Conservation (phyloP, 2,113 vertebrate species). For the Gymnobelideus leadbeateri region DNA sequence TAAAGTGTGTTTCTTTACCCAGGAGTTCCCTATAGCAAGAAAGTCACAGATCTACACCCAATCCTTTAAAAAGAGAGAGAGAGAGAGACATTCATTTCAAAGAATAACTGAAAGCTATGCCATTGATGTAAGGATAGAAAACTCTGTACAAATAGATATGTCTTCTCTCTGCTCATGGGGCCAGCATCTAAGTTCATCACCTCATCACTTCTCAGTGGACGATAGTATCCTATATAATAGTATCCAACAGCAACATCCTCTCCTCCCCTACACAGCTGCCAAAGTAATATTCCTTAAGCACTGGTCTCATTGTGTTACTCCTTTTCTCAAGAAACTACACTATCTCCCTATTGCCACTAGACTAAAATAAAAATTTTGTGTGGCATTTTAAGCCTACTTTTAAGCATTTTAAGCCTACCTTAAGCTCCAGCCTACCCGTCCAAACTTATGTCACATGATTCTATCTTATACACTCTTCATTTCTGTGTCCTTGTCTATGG, state of each 20-base stretch:
- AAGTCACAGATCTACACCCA: background rate
- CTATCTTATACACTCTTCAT: background rate
- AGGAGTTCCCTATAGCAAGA: background rate
- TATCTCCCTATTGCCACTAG: background rate
- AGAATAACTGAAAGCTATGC: background rate
- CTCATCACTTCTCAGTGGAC: background rate
- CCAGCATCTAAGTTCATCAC: background rate
- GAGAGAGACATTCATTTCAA: background rate
- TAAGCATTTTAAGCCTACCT: background rate
- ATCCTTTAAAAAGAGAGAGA: background rate
- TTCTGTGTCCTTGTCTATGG: background rate
- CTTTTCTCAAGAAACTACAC: background rate
- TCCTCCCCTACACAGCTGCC: background rate
- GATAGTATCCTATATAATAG: background rate
- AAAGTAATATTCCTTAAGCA: background rate
- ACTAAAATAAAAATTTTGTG: background rate
- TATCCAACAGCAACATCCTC: background rate
- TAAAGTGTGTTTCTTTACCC: background rate
- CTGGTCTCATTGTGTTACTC: background rate
- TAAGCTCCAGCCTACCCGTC: background rate
- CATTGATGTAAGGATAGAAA: background rate
- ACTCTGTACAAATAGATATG: background rate
- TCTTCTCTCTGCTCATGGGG: background rate
- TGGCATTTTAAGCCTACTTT: background rate
- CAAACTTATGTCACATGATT: background rate